A percentile compares a stretch with the other conserved stretches of the same genome.
Evolutionary conservation across 1,140 invertebrate genomes (phyloP).

Genomic region (Hyles euphorbiae): DNA sequence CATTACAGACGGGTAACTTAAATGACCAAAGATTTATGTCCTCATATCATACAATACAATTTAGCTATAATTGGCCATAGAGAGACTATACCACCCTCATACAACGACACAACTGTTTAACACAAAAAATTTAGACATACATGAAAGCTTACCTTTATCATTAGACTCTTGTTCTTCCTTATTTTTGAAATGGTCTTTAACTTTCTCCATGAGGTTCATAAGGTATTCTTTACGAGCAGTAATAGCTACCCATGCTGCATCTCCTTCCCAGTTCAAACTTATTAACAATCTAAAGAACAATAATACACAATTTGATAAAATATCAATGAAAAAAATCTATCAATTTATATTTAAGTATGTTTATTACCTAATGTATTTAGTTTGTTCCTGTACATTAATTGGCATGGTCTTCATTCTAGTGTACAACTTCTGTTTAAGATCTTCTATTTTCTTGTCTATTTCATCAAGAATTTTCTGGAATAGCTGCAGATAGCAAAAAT

Average conservation of each 20-base stretch:
- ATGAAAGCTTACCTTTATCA: slow-evolving; percentile 42
- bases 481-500: slow-evolving; percentile 69
- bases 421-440: slow-evolving; percentile 87
- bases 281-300: slow-evolving; percentile 79
- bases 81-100: too few relatives aligned
- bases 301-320: background rate
- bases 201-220: slow-evolving; percentile 78
- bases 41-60: too few relatives aligned
- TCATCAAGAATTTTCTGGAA: slow-evolving; percentile 92
- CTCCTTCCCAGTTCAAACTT: slow-evolving; percentile 83
- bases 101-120: too few relatives aligned
- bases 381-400: slow-evolving; percentile 94
- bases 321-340: background rate
- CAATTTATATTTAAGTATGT: background rate
- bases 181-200: slow-evolving; percentile 75
- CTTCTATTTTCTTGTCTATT: slow-evolving; percentile 91
- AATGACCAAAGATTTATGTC: too few relatives aligned
- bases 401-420: slow-evolving; percentile 92
- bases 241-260: slow-evolving; percentile 96
- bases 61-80: too few relatives aligned
- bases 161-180: slow-evolving; percentile 72
- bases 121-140: background rate
- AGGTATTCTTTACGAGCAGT: slow-evolving; percentile 87
- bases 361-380: slow-evolving; percentile 78
- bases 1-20: too few relatives aligned